Evolutionary conservation across 1,140 invertebrate species (phyloP).

Genomic region (Drosophila tani): DNA sequence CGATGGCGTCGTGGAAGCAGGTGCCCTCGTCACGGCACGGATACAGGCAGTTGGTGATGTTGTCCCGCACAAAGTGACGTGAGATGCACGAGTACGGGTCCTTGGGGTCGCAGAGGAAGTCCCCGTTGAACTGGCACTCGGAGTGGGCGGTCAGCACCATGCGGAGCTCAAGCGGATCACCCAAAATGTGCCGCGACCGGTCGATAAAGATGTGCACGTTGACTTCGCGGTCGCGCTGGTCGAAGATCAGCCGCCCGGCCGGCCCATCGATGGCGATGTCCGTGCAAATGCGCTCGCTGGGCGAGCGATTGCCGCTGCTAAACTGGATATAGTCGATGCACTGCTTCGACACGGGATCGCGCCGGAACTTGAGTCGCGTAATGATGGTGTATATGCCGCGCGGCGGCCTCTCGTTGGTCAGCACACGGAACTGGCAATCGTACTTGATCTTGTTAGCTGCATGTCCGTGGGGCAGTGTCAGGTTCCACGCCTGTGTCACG

Average conservation of each 20-base stretch:
- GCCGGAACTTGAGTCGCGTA: slow-evolving; percentile 73
- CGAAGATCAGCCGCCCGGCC: slow-evolving; percentile 65
- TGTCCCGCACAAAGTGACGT: slow-evolving; percentile 77
- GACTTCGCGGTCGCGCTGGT: slow-evolving; percentile 73
- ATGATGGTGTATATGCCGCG: slow-evolving; percentile 79
- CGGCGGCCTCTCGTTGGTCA: slow-evolving; percentile 67
- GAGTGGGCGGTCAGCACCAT: slow-evolving; percentile 79
- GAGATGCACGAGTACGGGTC: slow-evolving; percentile 80
- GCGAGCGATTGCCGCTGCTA: slow-evolving; percentile 69
- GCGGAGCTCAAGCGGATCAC: slow-evolving; percentile 71
- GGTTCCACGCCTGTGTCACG: slow-evolving; percentile 77
- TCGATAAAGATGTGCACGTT: slow-evolving; percentile 75
- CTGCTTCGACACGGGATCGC: slow-evolving; percentile 64
- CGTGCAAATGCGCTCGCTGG: slow-evolving; percentile 71
- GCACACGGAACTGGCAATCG: slow-evolving; percentile 74
- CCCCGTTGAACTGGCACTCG: slow-evolving; percentile 69
- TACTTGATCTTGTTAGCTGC: slow-evolving; percentile 77
- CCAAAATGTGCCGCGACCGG: slow-evolving; percentile 58
- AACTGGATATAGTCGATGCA: slow-evolving; percentile 83
- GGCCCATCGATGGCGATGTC: slow-evolving; percentile 74
- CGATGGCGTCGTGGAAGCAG: slow-evolving; percentile 71
- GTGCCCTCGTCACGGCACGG: slow-evolving; percentile 78
- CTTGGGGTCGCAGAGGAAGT: slow-evolving; percentile 76
- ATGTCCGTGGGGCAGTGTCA: slow-evolving; percentile 68
- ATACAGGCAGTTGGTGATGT: slow-evolving; percentile 78